A percentile compares a stretch with the other conserved stretches of the same genome.
phyloP scores from a whole-genome alignment of 1,140 invertebrate genomes.

The Caenorhabditis brenneri region DNA sequence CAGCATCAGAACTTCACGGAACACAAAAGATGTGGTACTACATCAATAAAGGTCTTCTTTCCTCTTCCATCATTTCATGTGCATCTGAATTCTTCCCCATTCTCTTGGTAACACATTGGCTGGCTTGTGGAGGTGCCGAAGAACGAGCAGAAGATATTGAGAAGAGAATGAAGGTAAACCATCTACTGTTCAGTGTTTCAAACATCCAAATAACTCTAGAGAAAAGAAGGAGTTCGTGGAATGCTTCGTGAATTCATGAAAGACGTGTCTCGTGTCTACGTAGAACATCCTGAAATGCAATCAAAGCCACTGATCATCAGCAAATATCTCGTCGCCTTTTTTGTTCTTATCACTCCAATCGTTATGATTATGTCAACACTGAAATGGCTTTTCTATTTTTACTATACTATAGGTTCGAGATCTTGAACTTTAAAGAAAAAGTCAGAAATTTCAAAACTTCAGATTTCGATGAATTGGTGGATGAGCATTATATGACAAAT shows the following conservation, averaged over 20 bases:
- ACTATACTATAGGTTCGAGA: slow-evolving; percentile 63
- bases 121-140: slow-evolving; percentile 69
- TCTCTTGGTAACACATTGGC: slow-evolving; percentile 68
- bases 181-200: not conserved
- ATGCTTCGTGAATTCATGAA: slow-evolving; percentile 66
- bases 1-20: slow-evolving; percentile 63
- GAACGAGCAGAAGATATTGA: slow-evolving; percentile 68
- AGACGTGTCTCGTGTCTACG: slow-evolving; percentile 67
- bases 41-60: slow-evolving; percentile 69
- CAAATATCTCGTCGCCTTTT: slow-evolving; percentile 39
- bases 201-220: slow-evolving; percentile 29
- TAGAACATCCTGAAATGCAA: slow-evolving; percentile 44
- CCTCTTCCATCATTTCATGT: slow-evolving; percentile 68
- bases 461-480: slow-evolving; percentile 64
- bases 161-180: slow-evolving; percentile 55
- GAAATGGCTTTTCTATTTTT: slow-evolving; percentile 67
- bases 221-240: slow-evolving; percentile 68
- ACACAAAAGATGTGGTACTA: slow-evolving; percentile 71
- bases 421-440: not conserved
- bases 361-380: slow-evolving; percentile 32
- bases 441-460: not conserved
- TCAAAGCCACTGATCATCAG: slow-evolving; percentile 47
- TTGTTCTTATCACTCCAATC: slow-evolving; percentile 44
- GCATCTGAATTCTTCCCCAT: slow-evolving; percentile 71
- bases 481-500: slow-evolving; percentile 60